Percentiles rank a stretch among this genome's conserved stretches.
phyloP scores from a whole-genome alignment of 2,797 vertebrate genomes.

The Tapirus indicus region DNA sequence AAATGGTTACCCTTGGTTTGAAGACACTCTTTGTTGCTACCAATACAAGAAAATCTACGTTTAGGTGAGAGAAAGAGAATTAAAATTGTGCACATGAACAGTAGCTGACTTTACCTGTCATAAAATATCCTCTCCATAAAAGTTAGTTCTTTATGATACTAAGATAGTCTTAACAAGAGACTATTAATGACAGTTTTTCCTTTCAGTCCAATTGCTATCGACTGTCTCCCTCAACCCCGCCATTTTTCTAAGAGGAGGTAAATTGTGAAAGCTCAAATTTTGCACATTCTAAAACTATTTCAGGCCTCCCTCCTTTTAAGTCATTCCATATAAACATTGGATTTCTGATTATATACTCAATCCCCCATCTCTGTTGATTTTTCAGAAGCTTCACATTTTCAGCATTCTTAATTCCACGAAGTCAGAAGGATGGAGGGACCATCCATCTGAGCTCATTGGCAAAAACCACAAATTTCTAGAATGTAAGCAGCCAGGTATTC shows the following conservation, averaged over 20 bases:
- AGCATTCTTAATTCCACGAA: background rate
- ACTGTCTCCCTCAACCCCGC: background rate
- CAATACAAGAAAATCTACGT: background rate
- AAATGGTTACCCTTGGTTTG: background rate
- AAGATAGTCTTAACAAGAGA: background rate
- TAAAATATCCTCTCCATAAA: background rate
- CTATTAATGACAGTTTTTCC: background rate
- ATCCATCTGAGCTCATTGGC: background rate
- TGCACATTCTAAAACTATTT: background rate
- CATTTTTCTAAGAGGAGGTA: background rate
- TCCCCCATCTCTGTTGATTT: background rate
- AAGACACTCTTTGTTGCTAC: background rate
- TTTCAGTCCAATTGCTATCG: background rate
- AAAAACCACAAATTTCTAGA: background rate
- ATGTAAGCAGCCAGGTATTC: rapidly evolving
- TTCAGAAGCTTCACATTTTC: background rate
- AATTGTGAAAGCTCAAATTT: background rate
- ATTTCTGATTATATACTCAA: background rate
- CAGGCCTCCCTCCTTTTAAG: background rate
- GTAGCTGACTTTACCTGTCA: background rate
- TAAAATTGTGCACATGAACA: background rate
- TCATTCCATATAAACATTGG: background rate
- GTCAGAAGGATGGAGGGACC: background rate
- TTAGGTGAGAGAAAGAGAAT: background rate
- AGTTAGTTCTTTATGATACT: background rate